A percentile compares a stretch with the other conserved stretches of the same genome.
phyloP scores from a whole-genome alignment of 1,140 invertebrate genomes.

The Doryteuthis pealeii region DNA sequence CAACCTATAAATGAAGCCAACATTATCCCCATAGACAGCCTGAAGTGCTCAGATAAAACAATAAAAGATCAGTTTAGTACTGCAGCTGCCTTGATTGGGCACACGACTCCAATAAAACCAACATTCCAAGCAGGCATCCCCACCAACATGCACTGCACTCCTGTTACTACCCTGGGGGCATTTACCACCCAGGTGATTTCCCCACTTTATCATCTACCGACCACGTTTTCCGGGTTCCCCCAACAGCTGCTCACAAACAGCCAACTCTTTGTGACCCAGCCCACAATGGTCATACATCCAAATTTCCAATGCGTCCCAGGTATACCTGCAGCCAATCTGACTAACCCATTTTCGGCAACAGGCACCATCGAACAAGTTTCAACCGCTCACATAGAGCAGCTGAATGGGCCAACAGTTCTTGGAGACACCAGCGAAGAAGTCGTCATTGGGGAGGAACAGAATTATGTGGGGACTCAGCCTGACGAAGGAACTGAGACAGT shows the following conservation, averaged over 20 bases:
- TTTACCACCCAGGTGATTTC: neutral
- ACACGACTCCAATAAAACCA: neutral
- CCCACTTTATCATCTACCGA: neutral
- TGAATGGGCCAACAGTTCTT: neutral
- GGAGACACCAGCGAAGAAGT: neutral
- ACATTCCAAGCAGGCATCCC: neutral
- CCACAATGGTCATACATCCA: neutral
- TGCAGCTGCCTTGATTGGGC: neutral
- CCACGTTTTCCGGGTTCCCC: slow-evolving; percentile 1
- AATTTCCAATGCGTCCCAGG: slow-evolving; percentile 3
- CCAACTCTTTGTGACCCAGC: slow-evolving; percentile 1
- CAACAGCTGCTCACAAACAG: neutral
- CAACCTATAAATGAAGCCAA: neutral
- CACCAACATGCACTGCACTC: neutral
- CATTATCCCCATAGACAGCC: neutral
- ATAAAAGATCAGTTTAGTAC: neutral
- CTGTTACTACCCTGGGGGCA: neutral
- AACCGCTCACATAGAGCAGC: neutral
- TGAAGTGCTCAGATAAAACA: neutral
- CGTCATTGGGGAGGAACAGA: neutral
- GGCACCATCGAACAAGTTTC: neutral
- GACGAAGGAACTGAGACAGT: neutral
- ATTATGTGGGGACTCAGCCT: neutral
- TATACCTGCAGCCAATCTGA: neutral
- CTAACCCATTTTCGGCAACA: neutral